Evolutionary conservation across 2,888 invertebrate species (phyloP).

Genomic region (Cephus spinipes): DNA sequence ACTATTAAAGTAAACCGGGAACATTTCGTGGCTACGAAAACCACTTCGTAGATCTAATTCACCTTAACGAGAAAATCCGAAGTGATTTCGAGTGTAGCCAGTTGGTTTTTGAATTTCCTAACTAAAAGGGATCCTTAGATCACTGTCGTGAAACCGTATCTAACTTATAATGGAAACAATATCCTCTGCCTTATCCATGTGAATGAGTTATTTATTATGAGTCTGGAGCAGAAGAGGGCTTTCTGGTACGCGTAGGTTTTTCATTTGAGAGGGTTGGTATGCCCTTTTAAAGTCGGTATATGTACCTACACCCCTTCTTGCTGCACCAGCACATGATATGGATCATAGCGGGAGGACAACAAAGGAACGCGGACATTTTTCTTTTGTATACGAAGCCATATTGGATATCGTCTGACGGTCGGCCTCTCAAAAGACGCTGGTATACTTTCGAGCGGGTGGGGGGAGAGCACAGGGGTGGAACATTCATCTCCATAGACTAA

Average conservation of each 20-base stretch:
- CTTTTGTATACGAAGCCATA: slow-evolving; percentile 29
- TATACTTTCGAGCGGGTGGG: slow-evolving; percentile 21
- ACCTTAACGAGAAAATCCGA: neutral
- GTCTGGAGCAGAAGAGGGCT: neutral
- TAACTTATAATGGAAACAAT: neutral
- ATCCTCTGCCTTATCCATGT: neutral
- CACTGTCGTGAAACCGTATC: neutral
- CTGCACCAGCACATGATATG: slow-evolving; percentile 2
- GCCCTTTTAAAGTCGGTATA: neutral
- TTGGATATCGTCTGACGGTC: slow-evolving; percentile 34
- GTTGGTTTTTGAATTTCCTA: neutral
- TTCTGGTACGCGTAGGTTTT: neutral
- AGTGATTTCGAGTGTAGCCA: neutral
- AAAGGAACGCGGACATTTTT: slow-evolving; percentile 22
- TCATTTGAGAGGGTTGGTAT: neutral
- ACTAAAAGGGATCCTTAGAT: neutral
- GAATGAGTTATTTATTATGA: neutral
- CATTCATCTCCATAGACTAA: slow-evolving; percentile 49
- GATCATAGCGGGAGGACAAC: slow-evolving; percentile 23
- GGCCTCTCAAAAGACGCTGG: slow-evolving; percentile 35
- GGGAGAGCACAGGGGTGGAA: slow-evolving; percentile 35
- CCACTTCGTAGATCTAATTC: neutral
- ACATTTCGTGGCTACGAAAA: neutral
- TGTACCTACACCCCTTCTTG: neutral
- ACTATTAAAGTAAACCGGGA: neutral